A percentile compares a stretch with the other conserved stretches of the same genome.
Conservation (phyloP, 53 echinoderm and acorn worm species). For the Crossaster papposus region DNA sequence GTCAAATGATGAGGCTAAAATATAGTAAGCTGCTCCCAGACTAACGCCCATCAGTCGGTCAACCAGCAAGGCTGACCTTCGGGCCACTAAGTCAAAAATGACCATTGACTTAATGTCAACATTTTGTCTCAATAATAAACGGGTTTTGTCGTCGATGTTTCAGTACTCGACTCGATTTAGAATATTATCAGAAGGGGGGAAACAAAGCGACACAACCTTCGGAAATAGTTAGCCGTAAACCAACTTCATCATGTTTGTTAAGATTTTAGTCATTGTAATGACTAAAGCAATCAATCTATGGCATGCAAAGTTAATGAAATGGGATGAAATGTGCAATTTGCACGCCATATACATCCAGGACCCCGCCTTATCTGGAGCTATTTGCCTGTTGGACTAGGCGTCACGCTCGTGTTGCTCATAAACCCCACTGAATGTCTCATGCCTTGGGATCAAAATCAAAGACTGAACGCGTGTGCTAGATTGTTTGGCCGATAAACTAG, state of each 20-base stretch:
- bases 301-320: no score
- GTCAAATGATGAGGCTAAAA: no score
- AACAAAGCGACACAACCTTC: background rate
- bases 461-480: background rate
- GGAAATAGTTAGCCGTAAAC: background rate
- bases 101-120: no score
- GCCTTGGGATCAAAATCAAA: background rate
- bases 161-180: background rate
- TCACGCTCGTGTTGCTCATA: conserved; percentile 42
- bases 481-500: background rate
- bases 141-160: background rate
- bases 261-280: background rate
- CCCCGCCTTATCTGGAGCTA: background rate
- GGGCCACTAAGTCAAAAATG: no score
- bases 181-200: background rate
- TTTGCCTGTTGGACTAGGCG: background rate
- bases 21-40: no score
- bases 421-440: background rate
- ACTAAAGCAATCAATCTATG: background rate
- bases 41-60: no score
- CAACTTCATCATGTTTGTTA: background rate
- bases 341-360: no score
- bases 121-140: no score
- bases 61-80: no score
- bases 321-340: no score